These are phyloP conservation scores for Tricholaema leucomelas DNA, from an alignment of 2,113 vertebrate species.

Conservation along the genomic window DNA sequence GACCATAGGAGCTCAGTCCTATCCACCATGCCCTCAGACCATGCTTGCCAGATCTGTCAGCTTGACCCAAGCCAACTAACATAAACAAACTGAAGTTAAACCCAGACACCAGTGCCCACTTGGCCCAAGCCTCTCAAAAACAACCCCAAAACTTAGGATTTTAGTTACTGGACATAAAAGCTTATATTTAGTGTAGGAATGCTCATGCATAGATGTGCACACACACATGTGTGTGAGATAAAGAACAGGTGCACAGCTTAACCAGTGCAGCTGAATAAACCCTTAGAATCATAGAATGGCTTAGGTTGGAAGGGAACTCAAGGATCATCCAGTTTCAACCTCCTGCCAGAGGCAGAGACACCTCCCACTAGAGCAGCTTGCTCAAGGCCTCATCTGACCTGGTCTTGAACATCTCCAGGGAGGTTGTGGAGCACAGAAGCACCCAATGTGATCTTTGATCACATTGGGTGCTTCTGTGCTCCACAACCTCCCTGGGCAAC, in stretches of 20 bases:
- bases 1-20: neutral
- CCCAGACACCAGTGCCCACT: neutral
- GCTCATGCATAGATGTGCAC: too few species aligned
- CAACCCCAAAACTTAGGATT: neutral
- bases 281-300: too few species aligned
- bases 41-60: neutral
- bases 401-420: too few species aligned
- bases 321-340: too few species aligned
- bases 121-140: neutral
- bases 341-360: too few species aligned
- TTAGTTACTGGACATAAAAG: neutral
- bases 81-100: neutral
- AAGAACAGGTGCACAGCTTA: neutral
- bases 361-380: too few species aligned
- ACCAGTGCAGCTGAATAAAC: neutral
- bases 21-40: accelerated
- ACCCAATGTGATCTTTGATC: too few species aligned
- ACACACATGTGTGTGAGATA: neutral
- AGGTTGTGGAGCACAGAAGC: too few species aligned
- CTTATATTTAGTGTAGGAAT: neutral
- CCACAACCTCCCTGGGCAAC: too few species aligned
- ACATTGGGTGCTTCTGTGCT: too few species aligned
- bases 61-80: neutral
- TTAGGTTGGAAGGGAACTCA: too few species aligned
- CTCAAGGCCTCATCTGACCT: too few species aligned